A percentile compares a stretch with the other conserved stretches of the same genome.
phyloP scores from a whole-genome alignment of 2,888 invertebrate species.

The Drosophila robusta region DNA sequence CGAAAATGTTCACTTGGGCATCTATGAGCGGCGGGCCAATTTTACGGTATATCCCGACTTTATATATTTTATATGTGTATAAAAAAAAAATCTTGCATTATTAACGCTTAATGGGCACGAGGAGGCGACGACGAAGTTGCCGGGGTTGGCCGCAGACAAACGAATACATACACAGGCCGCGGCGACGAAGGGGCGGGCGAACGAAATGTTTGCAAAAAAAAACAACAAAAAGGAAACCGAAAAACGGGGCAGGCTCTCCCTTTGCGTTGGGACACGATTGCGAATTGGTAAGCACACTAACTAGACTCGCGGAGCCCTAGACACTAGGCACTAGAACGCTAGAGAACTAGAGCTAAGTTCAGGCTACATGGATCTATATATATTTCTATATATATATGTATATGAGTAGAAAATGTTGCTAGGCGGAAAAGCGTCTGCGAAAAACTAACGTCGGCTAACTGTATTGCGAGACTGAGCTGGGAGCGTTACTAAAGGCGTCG shows the following conservation, averaged over 20 bases:
- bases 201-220: slow-evolving; percentile 43
- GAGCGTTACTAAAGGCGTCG: slow-evolving; percentile 72
- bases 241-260: slow-evolving; percentile 25
- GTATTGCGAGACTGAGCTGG: slow-evolving; percentile 62
- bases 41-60: slow-evolving; percentile 37
- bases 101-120: slow-evolving; percentile 53
- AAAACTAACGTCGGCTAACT: slow-evolving; percentile 77
- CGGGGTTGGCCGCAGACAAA: slow-evolving; percentile 71
- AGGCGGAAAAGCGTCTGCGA: slow-evolving; percentile 78
- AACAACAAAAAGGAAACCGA: not conserved
- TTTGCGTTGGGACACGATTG: slow-evolving; percentile 26
- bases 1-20: slow-evolving; percentile 42
- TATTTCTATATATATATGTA: slow-evolving; percentile 8
- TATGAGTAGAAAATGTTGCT: slow-evolving; percentile 57
- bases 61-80: slow-evolving; percentile 14
- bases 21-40: slow-evolving; percentile 43
- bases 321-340: slow-evolving; percentile 38
- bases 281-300: slow-evolving; percentile 16
- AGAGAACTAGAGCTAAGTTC: slow-evolving; percentile 27
- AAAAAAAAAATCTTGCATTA: slow-evolving; percentile 39
- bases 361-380: slow-evolving; percentile 34
- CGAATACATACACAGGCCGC: slow-evolving; percentile 72
- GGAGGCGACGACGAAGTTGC: slow-evolving; percentile 35
- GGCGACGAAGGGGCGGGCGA: slow-evolving; percentile 44
- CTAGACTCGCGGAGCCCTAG: slow-evolving; percentile 32